Evolutionary conservation across 2,113 vertebrate species (phyloP), one percentile per base, ranked within the genome.

Genomic region (Nematolebias whitei): DNA sequence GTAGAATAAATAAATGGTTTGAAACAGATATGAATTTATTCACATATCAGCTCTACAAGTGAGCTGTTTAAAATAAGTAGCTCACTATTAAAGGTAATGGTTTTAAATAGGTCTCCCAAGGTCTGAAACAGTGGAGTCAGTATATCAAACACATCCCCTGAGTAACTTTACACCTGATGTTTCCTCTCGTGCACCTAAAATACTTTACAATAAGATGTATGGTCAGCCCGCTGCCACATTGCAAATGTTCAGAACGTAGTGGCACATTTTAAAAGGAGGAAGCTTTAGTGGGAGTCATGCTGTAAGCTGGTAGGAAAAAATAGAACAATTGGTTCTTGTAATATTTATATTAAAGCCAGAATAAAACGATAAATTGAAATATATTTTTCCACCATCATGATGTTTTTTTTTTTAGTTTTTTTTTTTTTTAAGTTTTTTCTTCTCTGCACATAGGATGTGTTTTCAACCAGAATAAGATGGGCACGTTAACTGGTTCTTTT

Each of bases 141-240:
- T 78, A 63, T 40, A 70, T 73, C 48, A 62, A 78, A 82, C 75
- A 53, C 74, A 49, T 71, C 62, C 53, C 55, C 29, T 38, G 65
- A 63, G 53, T 69, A 72, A 78, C 61, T 61, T 70, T 78, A 68
- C 51, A 79, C 71, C 58, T 1, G 29, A 59, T 29, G 55, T 55
- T 71, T 71, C 23, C 22, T 50, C 39, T 68, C 24, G 52, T 68
- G 52, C 20, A 68, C 63, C 70, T 76, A 62, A 78, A 74, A 74
- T 63, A 67, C 65, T 59, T 22, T 51, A 41, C 24, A 63, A 76
- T 54, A 35, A 68, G 24, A 68, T 50, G 57, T 5, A 32, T 49
- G 56, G 40, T 38, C 18, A 39, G 40, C 12, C 7, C 32, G 39
- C 48, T 56, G 11, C 13, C 4, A 20, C 1, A 64, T 29, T 54